These are phyloP conservation scores for zebrafish (Danio rerio) DNA, from an alignment of 2,113 vertebrate species.

Conservation along the genomic window DNA sequence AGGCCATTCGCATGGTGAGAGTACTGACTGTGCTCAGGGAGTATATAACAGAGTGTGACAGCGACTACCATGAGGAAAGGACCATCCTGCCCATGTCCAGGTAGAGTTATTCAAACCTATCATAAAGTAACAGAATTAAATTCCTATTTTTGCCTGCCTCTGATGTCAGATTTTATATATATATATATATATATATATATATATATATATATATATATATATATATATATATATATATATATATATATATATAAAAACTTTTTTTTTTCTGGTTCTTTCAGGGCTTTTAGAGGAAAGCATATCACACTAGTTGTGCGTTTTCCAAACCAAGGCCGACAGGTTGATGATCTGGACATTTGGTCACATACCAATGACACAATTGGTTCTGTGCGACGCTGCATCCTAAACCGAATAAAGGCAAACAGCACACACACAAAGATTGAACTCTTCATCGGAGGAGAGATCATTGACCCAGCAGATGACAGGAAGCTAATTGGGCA, in stretches of 20 bases:
- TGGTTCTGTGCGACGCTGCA: constrained; percentile 95
- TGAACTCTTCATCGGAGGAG: constrained; percentile 95
- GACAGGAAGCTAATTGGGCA: constrained; percentile 97
- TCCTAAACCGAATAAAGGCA: constrained; percentile 96
- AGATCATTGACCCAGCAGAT: constrained; percentile 97
- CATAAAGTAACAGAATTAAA: not conserved
- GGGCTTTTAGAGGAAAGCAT: constrained; percentile 97
- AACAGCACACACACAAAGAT: constrained; percentile 97
- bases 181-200: too few relatives aligned
- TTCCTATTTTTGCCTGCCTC: not conserved
- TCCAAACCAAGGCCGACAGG: constrained; percentile 97
- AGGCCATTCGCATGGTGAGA: constrained; percentile 97
- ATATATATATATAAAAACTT: not conserved
- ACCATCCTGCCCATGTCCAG: constrained; percentile 99
- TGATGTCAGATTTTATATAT: not conserved
- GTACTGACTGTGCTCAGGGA: constrained; percentile 96
- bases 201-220: too few relatives aligned
- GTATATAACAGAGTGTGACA: constrained; percentile 99
- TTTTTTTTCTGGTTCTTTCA: constrained; percentile 69
- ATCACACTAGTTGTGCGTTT: constrained; percentile 96
- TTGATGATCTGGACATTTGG: constrained; percentile 98
- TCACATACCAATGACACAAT: constrained; percentile 99
- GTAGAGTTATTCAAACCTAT: constrained; percentile 68
- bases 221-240: too few relatives aligned
- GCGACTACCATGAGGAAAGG: constrained; percentile 98